Base-by-base conservation (phyloP, 2,797 vertebrate species). In the Diceros bicornis region DNA sequence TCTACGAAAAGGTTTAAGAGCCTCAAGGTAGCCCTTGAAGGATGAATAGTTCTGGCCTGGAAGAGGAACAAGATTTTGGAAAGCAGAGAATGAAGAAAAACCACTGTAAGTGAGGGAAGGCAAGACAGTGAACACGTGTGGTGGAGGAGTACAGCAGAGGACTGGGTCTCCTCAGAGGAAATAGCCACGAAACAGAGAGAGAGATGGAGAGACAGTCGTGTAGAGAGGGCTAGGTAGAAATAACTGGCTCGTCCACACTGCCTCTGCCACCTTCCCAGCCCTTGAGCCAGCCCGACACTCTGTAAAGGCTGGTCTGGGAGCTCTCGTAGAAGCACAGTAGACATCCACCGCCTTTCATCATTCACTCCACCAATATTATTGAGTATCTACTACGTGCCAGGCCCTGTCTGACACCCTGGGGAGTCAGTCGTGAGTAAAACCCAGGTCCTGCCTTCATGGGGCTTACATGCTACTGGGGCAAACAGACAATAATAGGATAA, bases 71-170 rank as follows among this genome's bases (percentile, higher is more conserved):
- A 52, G 62, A 11, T 44, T 47, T 82, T 44, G 12, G 71, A 61
- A 81, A 75, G 52, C 6, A n/a, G 32, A 41, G 55, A 69, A 23
- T 3, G 6, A 13, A 11, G 50, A 72, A 47, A 55, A 27, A 57
- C 23, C 17, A 37, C 0, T 2, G 8, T 13, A 34, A 71, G n/a
- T 27, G 32, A 27, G 2, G 16, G 32, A 57, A 68, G 69, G 9
- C 32, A 12, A 62, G 29, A n/a, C 14, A 16, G 11, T 1, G 11
- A 47, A 4, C 0, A 0, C 18, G 16, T 0, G 21, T 4, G 32
- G 4, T 6, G 4, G 5, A 10, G 9, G n/a, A 3, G 4, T 12
- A 2, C 29, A 18, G 29, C 2, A 0, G 11, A 44, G 29, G 41
- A 25, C 7, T 18, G 6, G 18, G 62, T 21, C 11, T 64, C 17